phyloP scores from a whole-genome alignment of 2,797 vertebrate species.

The Muscicapa striata region DNA sequence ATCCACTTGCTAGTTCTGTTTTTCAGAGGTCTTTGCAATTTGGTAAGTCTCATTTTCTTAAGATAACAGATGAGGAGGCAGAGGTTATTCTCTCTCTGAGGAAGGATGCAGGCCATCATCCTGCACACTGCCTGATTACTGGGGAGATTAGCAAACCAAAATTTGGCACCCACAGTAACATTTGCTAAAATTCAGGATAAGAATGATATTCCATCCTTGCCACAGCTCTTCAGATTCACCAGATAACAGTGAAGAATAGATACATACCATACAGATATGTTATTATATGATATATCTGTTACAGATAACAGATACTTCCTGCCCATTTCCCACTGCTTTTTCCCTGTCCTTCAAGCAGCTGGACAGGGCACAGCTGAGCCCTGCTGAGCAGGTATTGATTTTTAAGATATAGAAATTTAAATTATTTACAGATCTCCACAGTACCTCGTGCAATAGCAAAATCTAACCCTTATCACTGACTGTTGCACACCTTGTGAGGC shows the following conservation, averaged over 20 bases:
- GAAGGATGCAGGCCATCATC: background rate
- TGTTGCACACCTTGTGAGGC: background rate
- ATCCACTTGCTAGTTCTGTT: background rate
- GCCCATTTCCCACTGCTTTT: background rate
- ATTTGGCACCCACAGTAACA: background rate
- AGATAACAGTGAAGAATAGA: background rate
- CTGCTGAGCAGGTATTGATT: background rate
- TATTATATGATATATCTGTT: too few relatives aligned
- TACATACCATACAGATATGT: background rate
- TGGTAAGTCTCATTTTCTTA: background rate
- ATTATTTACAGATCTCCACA: background rate
- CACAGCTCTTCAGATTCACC: rapidly evolving
- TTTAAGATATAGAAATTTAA: background rate
- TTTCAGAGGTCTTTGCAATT: background rate
- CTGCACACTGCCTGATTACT: background rate
- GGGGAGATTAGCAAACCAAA: background rate
- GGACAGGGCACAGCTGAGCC: background rate
- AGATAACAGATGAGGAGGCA: background rate
- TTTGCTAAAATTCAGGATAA: background rate
- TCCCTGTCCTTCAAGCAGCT: background rate
- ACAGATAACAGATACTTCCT: background rate
- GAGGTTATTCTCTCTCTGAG: background rate
- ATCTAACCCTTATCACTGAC: background rate
- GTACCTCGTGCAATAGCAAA: background rate
- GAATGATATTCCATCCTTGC: background rate